Evolutionary conservation across 1,140 invertebrate species (phyloP).

Genomic region (Drosophila sucinea): DNA sequence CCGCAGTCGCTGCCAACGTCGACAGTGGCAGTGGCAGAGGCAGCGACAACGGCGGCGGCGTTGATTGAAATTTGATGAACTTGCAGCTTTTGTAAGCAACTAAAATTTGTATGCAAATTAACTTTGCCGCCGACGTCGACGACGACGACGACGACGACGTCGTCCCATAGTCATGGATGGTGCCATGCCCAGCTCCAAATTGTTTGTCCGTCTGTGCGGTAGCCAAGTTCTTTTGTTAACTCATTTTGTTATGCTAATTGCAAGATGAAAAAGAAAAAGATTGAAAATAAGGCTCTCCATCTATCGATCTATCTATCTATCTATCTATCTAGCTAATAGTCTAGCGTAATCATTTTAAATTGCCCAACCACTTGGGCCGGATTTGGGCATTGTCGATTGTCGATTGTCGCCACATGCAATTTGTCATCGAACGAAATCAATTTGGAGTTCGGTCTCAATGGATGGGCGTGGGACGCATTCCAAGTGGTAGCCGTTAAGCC

Average conservation of each 20-base stretch:
- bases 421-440: constrained; percentile 65
- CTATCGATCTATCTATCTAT: constrained; percentile 42
- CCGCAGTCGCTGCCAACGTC: constrained; percentile 26
- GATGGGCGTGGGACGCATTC: constrained; percentile 47
- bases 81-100: constrained; percentile 47
- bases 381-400: constrained; percentile 45
- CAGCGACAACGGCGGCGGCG: constrained; percentile 34
- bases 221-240: constrained; percentile 75
- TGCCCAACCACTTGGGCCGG: constrained; percentile 34
- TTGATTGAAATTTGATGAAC: constrained; percentile 80
- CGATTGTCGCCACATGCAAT: constrained; percentile 47
- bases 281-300: constrained; percentile 71
- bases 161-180: constrained; percentile 21
- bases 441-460: constrained; percentile 40
- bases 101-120: constrained; percentile 75
- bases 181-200: constrained; percentile 62
- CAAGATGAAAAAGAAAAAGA: constrained; percentile 16
- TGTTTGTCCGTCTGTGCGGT: constrained; percentile 69
- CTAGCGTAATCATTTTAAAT: constrained; percentile 77
- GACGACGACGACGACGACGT: constrained; percentile 28
- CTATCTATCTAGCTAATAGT: constrained; percentile 49
- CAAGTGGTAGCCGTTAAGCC: constrained; percentile 36
- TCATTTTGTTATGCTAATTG: constrained; percentile 79
- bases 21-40: neutral
- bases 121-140: constrained; percentile 10